These are phyloP conservation scores for Verasper variegatus DNA, from an alignment of 2,113 vertebrate species.

Conservation along the genomic window DNA sequence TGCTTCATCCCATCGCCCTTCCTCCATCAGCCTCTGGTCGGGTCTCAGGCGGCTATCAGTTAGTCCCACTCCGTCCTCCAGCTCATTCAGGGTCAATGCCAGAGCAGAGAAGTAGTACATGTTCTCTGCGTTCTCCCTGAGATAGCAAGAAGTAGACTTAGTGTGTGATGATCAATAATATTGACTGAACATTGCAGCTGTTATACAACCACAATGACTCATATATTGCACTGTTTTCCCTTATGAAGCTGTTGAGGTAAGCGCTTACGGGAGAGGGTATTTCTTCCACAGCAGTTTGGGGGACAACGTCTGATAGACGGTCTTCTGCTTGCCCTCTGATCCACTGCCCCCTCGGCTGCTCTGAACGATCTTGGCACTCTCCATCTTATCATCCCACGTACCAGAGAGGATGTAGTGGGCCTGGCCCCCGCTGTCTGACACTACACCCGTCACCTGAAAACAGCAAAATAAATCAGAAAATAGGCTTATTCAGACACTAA, in stretches of 20 bases:
- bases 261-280: constrained; percentile 93
- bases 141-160: background rate
- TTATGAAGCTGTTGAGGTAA: background rate
- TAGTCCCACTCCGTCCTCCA: constrained; percentile 85
- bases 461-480: background rate
- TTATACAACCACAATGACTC: constrained; percentile 12
- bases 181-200: constrained; percentile 13
- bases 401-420: constrained; percentile 96
- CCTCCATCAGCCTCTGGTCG: constrained; percentile 97
- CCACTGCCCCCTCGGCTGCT: constrained; percentile 88
- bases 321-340: constrained; percentile 94
- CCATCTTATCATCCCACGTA: constrained; percentile 97
- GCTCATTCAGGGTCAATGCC: constrained; percentile 94
- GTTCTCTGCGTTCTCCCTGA: constrained; percentile 94
- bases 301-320: constrained; percentile 93
- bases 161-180: constrained; percentile 9
- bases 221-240: background rate
- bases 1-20: constrained; percentile 94
- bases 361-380: constrained; percentile 93
- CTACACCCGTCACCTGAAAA: constrained; percentile 92
- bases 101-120: constrained; percentile 97
- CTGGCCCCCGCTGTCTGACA: constrained; percentile 86
- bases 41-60: constrained; percentile 94
- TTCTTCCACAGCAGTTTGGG: constrained; percentile 97
- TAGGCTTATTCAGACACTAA: background rate